phyloP scores from a whole-genome alignment of 2,113 vertebrate species.

The Damaliscus lunatus region DNA sequence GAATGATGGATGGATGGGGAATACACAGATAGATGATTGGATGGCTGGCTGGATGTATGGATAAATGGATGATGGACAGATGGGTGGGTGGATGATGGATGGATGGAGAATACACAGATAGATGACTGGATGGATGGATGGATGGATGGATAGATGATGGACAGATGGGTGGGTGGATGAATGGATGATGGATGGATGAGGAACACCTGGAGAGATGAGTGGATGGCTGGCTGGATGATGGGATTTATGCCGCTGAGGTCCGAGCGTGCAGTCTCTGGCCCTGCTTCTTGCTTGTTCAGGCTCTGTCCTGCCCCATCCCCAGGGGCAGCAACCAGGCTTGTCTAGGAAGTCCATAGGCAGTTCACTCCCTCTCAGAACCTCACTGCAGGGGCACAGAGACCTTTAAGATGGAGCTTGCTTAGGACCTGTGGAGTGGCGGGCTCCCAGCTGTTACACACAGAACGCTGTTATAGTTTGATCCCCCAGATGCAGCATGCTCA shows the following conservation, averaged over 20 bases:
- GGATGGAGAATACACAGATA: too few relatives aligned
- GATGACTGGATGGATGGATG: too few relatives aligned
- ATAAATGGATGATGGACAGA: too few relatives aligned
- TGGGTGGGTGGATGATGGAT: too few relatives aligned
- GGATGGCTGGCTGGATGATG: fast-evolving
- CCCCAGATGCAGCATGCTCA: fast-evolving
- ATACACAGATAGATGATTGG: too few relatives aligned
- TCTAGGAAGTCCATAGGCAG: fast-evolving
- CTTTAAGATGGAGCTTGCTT: fast-evolving
- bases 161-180: fast-evolving
- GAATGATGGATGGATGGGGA: neutral
- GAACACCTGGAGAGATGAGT: fast-evolving
- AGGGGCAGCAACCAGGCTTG: neutral
- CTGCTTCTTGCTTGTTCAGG: neutral
- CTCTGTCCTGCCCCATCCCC: too few relatives aligned
- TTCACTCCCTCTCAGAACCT: neutral
- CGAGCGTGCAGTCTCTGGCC: too few relatives aligned
- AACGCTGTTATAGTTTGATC: fast-evolving
- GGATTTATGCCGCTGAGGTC: neutral
- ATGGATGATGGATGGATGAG: neutral
- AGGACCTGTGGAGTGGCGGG: neutral
- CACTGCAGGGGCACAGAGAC: neutral
- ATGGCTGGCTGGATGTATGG: too few relatives aligned
- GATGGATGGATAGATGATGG: neutral
- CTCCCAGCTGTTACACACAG: neutral